Percentiles rank a stretch among this genome's conserved stretches.
Evolutionary conservation across 2,113 vertebrate genomes (phyloP).

Genomic region (Odontophorus gujanensis): DNA sequence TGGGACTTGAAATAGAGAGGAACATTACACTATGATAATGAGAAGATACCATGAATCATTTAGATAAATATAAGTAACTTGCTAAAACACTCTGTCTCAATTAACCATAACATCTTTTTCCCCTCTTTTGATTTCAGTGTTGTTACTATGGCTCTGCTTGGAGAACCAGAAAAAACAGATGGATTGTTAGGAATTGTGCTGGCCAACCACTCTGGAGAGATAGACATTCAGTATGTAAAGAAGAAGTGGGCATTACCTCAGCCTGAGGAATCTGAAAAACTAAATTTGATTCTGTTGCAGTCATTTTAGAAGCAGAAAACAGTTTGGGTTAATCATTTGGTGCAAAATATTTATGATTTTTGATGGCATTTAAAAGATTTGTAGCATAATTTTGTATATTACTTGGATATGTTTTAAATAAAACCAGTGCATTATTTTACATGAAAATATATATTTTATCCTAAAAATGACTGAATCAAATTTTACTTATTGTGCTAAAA

Average conservation of each 20-base stretch:
- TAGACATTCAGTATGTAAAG: slow-evolving; percentile 89
- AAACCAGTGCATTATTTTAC: neutral
- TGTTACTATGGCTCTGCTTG: slow-evolving; percentile 84
- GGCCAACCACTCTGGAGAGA: slow-evolving; percentile 82
- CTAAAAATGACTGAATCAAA: neutral
- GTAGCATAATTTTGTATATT: slow-evolving; percentile 17
- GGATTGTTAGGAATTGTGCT: slow-evolving; percentile 85
- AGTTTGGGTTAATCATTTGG: neutral
- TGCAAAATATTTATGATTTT: neutral
- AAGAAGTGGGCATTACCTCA: slow-evolving; percentile 75
- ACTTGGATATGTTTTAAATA: neutral
- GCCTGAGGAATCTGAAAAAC: slow-evolving; percentile 76
- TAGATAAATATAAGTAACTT: neutral
- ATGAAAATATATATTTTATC: slow-evolving; percentile 48
- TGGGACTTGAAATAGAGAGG: neutral
- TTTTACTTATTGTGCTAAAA: neutral
- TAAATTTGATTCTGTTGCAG: slow-evolving; percentile 76
- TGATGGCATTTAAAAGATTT: neutral
- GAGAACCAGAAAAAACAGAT: slow-evolving; percentile 84
- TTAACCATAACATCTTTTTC: neutral
- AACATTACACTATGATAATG: neutral
- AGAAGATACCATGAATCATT: neutral
- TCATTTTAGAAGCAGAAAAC: slow-evolving; percentile 1
- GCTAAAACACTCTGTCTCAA: neutral
- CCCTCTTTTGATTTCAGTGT: slow-evolving; percentile 75